Base-by-base conservation (phyloP, 2,797 vertebrate genomes). In the Melanogrammus aeglefinus region DNA sequence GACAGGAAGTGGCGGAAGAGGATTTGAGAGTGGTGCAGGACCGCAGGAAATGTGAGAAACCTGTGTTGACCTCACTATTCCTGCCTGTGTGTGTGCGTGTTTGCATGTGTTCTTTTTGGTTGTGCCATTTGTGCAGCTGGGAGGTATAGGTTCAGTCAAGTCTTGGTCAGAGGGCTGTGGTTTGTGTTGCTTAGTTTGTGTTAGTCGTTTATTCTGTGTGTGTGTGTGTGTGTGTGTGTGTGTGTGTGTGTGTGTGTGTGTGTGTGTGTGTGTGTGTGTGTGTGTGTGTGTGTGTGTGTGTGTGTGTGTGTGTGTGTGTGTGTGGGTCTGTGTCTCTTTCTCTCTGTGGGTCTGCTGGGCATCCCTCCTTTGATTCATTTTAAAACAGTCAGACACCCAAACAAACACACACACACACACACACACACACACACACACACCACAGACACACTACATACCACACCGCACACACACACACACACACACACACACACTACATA, bases 71-170 rank as follows among this genome's bases (percentile, higher is more conserved):
- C 83, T 88, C 84, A 81, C 70, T 47, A 6, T 79, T 75, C 80
- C 75, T 74, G 39, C 70, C 38, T 77, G 77, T 47, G 71, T 80
- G 9, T 73, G 69, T 77, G 72, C 31, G 77, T 74, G 36, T 70
- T 8, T 63, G 41, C 51, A 80, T 84, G 83, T 81, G 79, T 78
- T 85, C 72, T 77, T 74, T 84, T 81, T 82, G 83, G 86, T 79
- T 0, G 0, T 77, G 76, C 35, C 92, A 90, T 91, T 93, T 86
- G 88, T 75, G 86, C 90, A 92, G 91, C 92, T 92, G 91, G 72
- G 78, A 80, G 76, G 82, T 88, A 79, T 63, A 73, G 86, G 88
- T 90, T 88, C 86, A 76, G 87, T 86, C 82, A 75, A 80, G 84
- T 90, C 83, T 78, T 39, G 81, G 77, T 86, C 86, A 82, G 85